Percentiles rank a stretch among this genome's conserved stretches.
These are phyloP conservation scores for Thymelicus sylvestris DNA, from an alignment of 2,888 invertebrate species.

Conservation along the genomic window DNA sequence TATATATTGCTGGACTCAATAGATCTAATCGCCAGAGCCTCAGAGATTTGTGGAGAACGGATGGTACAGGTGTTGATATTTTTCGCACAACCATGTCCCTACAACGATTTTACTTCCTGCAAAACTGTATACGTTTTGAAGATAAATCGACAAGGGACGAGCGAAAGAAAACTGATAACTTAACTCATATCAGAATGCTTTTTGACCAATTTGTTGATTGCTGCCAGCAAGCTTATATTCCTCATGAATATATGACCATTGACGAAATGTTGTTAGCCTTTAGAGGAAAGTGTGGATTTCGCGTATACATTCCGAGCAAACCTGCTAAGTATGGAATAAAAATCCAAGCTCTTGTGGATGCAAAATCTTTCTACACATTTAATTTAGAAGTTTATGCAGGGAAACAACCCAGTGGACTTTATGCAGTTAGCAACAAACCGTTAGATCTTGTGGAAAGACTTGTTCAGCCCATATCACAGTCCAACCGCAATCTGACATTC, in stretches of 20 bases:
- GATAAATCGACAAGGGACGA: conserved; percentile 29
- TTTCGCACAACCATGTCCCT: conserved; percentile 38
- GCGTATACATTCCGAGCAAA: conserved; percentile 41
- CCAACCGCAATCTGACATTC: conserved; percentile 31
- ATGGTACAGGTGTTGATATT: conserved; percentile 40
- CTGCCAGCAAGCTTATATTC: conserved; percentile 37
- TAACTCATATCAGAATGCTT: conserved; percentile 36
- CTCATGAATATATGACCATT: conserved; percentile 39
- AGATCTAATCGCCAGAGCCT: conserved; percentile 33
- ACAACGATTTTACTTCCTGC: conserved; percentile 38
- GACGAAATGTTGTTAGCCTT: conserved; percentile 43
- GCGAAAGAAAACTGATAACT: conserved; percentile 34
- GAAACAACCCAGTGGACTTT: conserved; percentile 38
- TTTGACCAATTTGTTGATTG: conserved; percentile 36
- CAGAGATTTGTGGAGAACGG: conserved; percentile 37
- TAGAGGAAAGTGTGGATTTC: conserved; percentile 41
- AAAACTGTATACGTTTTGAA: conserved; percentile 35
- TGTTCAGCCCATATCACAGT: conserved; percentile 15
- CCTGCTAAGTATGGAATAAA: conserved; percentile 43
- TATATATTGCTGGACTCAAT: conserved; percentile 38
- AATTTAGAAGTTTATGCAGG: conserved; percentile 44
- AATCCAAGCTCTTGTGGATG: conserved; percentile 40
- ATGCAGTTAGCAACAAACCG: conserved; percentile 8
- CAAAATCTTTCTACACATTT: conserved; percentile 40
- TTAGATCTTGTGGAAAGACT: conserved; percentile 12